Conservation (phyloP, 2,113 vertebrate species). For the Cygnus atratus region DNA sequence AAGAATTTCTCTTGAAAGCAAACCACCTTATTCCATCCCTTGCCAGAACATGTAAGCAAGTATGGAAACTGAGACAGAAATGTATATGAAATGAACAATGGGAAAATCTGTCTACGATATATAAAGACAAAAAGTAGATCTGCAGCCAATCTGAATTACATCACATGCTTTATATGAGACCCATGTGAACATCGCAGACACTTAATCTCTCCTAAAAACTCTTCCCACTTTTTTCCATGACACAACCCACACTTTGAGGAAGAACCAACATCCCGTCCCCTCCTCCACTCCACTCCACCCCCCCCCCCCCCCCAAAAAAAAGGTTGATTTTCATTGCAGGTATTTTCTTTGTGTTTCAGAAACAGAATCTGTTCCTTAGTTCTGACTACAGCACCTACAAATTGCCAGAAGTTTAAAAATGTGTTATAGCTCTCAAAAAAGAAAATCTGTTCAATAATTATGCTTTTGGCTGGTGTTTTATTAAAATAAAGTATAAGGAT, state of each 20-base stretch:
- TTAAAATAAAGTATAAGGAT: background rate
- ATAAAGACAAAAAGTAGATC: background rate
- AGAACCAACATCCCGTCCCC: background rate
- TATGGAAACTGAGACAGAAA: constrained; percentile 52
- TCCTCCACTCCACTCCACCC: background rate
- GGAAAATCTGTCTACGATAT: constrained; percentile 41
- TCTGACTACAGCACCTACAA: constrained; percentile 26
- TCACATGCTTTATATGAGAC: constrained; percentile 39
- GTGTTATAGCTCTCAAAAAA: constrained; percentile 8
- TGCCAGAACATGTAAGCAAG: constrained; percentile 44
- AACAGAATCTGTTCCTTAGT: constrained; percentile 16
- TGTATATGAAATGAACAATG: constrained; percentile 17
- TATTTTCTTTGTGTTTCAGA: constrained; percentile 9
- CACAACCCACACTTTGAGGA: constrained; percentile 39
- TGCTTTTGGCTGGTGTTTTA: background rate
- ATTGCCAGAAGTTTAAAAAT: constrained; percentile 20
- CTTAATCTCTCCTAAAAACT: constrained; percentile 64
- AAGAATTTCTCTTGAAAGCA: constrained; percentile 25
- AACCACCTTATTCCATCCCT: constrained; percentile 26
- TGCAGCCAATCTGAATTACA: constrained; percentile 40
- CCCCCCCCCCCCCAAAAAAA: background rate
- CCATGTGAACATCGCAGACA: constrained; percentile 55
- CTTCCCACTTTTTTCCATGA: constrained; percentile 38
- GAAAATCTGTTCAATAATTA: background rate
- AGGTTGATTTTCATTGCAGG: constrained; percentile 39